phyloP scores from a whole-genome alignment of 2,797 vertebrate genomes.

The Artibeus lituratus region DNA sequence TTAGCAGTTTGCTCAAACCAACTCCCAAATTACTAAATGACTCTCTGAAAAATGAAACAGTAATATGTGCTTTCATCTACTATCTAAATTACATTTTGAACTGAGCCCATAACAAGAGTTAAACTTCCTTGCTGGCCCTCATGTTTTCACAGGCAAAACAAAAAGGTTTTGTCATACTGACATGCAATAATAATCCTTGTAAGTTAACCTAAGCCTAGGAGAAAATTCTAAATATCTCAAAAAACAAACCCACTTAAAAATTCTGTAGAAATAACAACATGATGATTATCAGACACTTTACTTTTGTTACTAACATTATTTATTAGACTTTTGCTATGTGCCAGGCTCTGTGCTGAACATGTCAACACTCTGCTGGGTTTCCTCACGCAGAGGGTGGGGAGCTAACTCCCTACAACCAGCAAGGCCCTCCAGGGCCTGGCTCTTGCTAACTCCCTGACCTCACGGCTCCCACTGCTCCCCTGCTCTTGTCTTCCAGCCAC shows the following conservation, averaged over 20 bases:
- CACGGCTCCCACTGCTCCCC: not conserved
- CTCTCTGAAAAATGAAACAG: not conserved
- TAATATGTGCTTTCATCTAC: not conserved
- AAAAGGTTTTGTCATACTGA: not conserved
- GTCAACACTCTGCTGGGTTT: conserved; percentile 3
- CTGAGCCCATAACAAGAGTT: not conserved
- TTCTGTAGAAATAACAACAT: not conserved
- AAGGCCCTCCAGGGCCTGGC: not conserved
- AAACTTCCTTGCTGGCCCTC: not conserved
- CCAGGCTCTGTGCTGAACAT: not conserved
- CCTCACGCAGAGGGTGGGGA: not conserved
- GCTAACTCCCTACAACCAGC: not conserved
- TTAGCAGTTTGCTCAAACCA: not conserved
- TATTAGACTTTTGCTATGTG: not conserved
- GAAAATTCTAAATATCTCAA: conserved; percentile 13
- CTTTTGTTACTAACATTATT: not conserved
- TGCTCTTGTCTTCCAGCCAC: not conserved
- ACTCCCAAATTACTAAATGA: not conserved
- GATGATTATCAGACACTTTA: conserved; percentile 6
- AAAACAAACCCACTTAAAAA: not conserved
- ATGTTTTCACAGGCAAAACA: not conserved
- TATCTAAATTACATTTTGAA: conserved; percentile 4
- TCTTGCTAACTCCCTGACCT: not conserved
- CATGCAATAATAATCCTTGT: not conserved
- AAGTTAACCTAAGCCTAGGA: not conserved